Evolutionary conservation across 2,113 vertebrate genomes (phyloP).

Genomic region (Castor canadensis): DNA sequence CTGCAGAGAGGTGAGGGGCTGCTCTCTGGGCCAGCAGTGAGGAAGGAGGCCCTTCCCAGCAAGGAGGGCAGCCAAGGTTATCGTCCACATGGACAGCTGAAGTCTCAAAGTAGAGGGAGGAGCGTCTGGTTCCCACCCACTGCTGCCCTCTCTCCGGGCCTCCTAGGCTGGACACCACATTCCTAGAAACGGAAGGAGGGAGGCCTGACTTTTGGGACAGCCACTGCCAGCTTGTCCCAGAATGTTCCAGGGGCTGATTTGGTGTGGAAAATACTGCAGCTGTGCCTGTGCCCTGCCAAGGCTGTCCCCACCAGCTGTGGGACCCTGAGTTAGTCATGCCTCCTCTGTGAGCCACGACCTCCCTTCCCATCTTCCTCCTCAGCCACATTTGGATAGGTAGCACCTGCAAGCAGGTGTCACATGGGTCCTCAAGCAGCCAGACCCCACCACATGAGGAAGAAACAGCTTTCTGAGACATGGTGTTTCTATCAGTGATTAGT

Average conservation of each 20-base stretch:
- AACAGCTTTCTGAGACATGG: fast-evolving
- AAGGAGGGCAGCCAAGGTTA: background rate
- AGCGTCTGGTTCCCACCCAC: too few relatives aligned
- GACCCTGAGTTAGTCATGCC: background rate
- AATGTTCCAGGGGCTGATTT: slow-evolving; percentile 52
- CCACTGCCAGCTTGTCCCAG: slow-evolving; percentile 35
- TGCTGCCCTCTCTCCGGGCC: background rate
- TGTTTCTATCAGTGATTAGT: background rate
- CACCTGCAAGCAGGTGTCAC: background rate
- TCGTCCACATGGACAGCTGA: fast-evolving
- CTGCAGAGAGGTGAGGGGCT: slow-evolving; percentile 88
- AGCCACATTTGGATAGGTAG: background rate
- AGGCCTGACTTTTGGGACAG: background rate
- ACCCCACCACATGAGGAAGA: background rate
- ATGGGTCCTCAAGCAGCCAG: background rate
- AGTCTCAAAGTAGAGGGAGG: background rate
- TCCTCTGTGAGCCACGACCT: background rate
- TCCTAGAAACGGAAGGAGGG: slow-evolving; percentile 48
- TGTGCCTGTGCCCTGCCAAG: slow-evolving; percentile 28
- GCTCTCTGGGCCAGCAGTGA: background rate
- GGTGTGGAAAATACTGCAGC: slow-evolving; percentile 56
- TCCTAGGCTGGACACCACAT: background rate
- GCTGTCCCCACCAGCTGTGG: background rate
- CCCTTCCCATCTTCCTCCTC: background rate
- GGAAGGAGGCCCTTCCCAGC: background rate